Conservation (phyloP, 2,888 invertebrate genomes). For the Malacosoma neustria region DNA sequence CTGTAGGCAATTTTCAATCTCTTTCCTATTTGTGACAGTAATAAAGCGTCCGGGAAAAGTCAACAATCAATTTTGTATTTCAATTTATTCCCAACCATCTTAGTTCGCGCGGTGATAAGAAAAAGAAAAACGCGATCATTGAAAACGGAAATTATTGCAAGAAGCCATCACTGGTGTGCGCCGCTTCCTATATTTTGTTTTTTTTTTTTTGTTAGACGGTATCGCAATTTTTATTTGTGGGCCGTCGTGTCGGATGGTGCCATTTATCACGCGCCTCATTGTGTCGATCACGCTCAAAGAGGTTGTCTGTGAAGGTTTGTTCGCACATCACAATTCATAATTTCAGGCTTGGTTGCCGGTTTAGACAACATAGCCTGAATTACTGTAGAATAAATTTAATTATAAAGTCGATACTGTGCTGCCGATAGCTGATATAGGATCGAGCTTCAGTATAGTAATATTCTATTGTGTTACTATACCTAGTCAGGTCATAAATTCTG, state of each 20-base stretch:
- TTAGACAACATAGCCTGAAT: too few species aligned
- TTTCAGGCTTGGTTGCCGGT: too few species aligned
- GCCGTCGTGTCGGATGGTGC: conserved; percentile 35
- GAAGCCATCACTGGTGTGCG: conserved; percentile 70
- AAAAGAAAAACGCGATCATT: conserved; percentile 72
- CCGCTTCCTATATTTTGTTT: conserved; percentile 44
- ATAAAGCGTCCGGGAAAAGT: conserved; percentile 71
- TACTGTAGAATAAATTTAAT: too few species aligned
- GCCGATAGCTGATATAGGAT: too few species aligned
- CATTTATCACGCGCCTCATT: conserved; percentile 61
- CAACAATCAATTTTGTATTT: conserved; percentile 76
- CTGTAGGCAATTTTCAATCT: conserved; percentile 69
- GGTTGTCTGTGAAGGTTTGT: conserved; percentile 31
- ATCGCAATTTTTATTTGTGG: conserved; percentile 60
- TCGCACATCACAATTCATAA: conserved; percentile 34
- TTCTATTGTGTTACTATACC: too few species aligned
- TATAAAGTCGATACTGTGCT: too few species aligned
- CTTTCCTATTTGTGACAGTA: conserved; percentile 73
- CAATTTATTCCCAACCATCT: conserved; percentile 73
- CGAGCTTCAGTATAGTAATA: too few species aligned
- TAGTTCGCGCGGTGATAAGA: conserved; percentile 73
- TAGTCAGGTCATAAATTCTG: too few species aligned
- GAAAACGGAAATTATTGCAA: conserved; percentile 75
- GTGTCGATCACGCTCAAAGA: conserved; percentile 43
- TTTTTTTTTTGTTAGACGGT: conserved; percentile 36